Conservation (phyloP, 30 jellyfish, hydroid and myxozoan species). For the Sanderia malayensis region DNA sequence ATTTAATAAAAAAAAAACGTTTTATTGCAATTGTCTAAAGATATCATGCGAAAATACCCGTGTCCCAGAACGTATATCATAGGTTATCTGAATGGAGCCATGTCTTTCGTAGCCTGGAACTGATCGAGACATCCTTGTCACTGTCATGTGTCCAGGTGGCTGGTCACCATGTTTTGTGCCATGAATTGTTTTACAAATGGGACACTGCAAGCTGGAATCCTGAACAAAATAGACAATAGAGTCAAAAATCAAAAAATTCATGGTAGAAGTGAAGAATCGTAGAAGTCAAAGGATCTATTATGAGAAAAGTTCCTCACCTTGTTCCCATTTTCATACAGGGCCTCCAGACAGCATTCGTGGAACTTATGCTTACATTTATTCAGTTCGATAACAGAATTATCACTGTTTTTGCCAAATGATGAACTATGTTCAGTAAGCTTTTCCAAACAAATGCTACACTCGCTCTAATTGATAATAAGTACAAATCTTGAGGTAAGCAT, state of each 20-base stretch:
- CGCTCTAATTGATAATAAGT: slow-evolving; percentile 27
- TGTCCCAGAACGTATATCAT: slow-evolving; percentile 48
- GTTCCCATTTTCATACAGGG: slow-evolving; percentile 35
- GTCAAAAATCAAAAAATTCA: background rate
- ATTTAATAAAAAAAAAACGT: no score
- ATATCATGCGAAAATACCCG: slow-evolving; percentile 29
- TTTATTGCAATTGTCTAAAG: no score
- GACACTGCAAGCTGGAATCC: slow-evolving; percentile 72
- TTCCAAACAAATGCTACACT: slow-evolving; percentile 38
- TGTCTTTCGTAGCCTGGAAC: slow-evolving; percentile 50
- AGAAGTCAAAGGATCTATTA: background rate
- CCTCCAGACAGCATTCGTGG: slow-evolving; percentile 64
- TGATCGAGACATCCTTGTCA: slow-evolving; percentile 7
- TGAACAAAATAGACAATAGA: slow-evolving; percentile 14
- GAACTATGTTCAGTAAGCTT: slow-evolving; percentile 11
- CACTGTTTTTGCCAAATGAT: slow-evolving; percentile 28
- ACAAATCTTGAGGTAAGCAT: no score
- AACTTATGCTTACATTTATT: slow-evolving; percentile 51
- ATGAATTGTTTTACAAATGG: slow-evolving; percentile 60
- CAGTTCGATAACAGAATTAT: slow-evolving; percentile 41
- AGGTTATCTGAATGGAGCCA: slow-evolving; percentile 61
- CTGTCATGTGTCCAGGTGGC: slow-evolving; percentile 69
- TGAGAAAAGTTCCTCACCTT: slow-evolving; percentile 15
- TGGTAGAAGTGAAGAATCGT: background rate
- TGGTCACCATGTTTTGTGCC: slow-evolving; percentile 62